Evolutionary conservation across 2,888 invertebrate species (phyloP).

Genomic region (Tupiocoris notatus): DNA sequence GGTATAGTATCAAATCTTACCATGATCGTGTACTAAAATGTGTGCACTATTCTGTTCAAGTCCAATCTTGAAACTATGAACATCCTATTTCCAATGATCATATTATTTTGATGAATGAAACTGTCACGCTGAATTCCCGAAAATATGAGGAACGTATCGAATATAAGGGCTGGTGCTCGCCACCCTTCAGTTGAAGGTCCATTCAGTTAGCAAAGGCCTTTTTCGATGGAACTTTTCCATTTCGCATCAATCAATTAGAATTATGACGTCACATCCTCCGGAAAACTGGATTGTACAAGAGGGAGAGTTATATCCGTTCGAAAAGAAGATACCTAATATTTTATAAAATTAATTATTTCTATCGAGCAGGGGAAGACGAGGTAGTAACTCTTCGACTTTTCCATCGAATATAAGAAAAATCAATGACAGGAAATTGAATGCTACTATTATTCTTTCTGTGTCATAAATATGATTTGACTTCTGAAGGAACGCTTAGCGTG

Average conservation of each 20-base stretch:
- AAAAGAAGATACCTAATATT: neutral
- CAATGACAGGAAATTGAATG: neutral
- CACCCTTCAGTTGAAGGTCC: too few relatives aligned
- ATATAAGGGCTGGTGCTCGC: too few relatives aligned
- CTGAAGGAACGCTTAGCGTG: too few relatives aligned
- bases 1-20: too few relatives aligned
- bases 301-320: neutral
- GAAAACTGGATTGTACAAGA: neutral
- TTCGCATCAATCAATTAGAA: neutral
- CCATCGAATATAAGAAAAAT: neutral
- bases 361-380: neutral
- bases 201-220: neutral
- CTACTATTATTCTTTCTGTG: neutral
- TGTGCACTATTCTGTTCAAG: too few relatives aligned
- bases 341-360: neutral
- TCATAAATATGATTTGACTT: too few relatives aligned
- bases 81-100: too few relatives aligned
- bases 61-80: too few relatives aligned
- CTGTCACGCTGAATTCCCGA: too few relatives aligned
- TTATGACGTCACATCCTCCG: neutral
- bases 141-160: too few relatives aligned
- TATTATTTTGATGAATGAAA: too few relatives aligned
- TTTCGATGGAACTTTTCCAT: neutral
- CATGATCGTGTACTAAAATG: too few relatives aligned
- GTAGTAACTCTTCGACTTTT: neutral